A percentile compares a stretch with the other conserved stretches of the same genome.
Evolutionary conservation across 2,797 vertebrate genomes (phyloP).

Genomic region (Sciurus carolinensis): DNA sequence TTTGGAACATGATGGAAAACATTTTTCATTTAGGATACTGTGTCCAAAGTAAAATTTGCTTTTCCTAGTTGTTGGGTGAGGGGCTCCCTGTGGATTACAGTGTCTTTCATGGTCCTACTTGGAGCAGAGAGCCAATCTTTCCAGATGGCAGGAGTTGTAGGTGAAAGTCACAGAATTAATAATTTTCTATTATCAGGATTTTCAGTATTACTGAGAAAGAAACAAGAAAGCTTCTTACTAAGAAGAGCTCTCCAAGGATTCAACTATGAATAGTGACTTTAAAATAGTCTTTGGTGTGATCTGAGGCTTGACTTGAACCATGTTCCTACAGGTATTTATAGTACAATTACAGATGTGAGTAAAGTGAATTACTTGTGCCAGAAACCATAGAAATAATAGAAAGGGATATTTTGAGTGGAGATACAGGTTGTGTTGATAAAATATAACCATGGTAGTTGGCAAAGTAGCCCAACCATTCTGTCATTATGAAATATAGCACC

Average conservation of each 20-base stretch:
- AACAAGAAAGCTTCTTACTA: background rate
- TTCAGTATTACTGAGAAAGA: constrained; percentile 25
- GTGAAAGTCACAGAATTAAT: background rate
- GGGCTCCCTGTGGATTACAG: background rate
- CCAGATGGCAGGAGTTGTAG: background rate
- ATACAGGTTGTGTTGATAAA: constrained; percentile 23
- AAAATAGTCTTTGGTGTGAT: background rate
- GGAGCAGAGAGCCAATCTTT: background rate
- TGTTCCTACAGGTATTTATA: constrained; percentile 1
- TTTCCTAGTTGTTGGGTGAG: background rate
- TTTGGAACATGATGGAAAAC: constrained; percentile 6
- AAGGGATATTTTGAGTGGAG: background rate
- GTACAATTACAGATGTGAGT: background rate
- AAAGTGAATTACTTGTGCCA: background rate
- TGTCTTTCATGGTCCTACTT: background rate
- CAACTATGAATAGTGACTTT: background rate
- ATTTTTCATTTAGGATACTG: background rate
- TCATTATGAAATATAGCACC: constrained; percentile 7
- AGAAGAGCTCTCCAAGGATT: background rate
- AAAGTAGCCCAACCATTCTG: background rate
- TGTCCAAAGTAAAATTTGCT: background rate
- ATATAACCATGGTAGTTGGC: constrained; percentile 4
- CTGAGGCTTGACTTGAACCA: background rate
- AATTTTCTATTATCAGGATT: background rate
- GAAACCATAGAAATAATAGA: constrained; percentile 28